Evolutionary conservation across 2,888 invertebrate species (phyloP), one percentile per base, ranked within the genome.

Genomic region (Melitaea athalia): DNA sequence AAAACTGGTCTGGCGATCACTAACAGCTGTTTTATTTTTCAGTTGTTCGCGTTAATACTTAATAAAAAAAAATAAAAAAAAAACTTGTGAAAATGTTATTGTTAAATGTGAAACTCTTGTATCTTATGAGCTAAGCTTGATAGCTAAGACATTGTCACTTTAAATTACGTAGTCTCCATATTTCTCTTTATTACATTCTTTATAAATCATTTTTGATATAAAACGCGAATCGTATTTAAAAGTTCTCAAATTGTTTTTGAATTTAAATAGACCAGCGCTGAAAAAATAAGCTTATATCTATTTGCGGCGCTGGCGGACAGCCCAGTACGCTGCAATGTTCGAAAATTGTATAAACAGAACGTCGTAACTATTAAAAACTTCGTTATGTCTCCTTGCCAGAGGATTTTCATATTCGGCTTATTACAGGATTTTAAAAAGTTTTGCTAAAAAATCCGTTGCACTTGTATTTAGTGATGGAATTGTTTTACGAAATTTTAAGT

Each of bases 341-440:
- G 55, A 66, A 71, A 71, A 72, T 72, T 69, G 55, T 72, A 60
- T 45, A 64, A 70, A 63, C 62, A 62, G 61, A 67, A 53, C 49
- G 62, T 72, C 64, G 52, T 42, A 65, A 65, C 72, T 72, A 72
- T 68, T 68, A 68, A 70, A 70, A 73, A 73, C 66, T 73, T 72
- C 59, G 43, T 17, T 59, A 62, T 64, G 70, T 67, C 62, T 66
- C 66, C 62, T 59, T 72, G 72, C 67, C 66, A 67, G 60, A 45
- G 69, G 55, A 71, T 73, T 71, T 52, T 63, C 66, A 71, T 71
- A 70, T 70, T 65, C 66, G 53, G 69, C 67, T 69, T 73, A 72
- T 67, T 67, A 72, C 70, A 24, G 24, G 43, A 49, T 63, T 60
- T 52, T 68, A 66, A 66, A 67, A 69, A 71, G 63, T 69, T 68